phyloP scores from a whole-genome alignment of 2,113 vertebrate genomes.

The Fulica atra region DNA sequence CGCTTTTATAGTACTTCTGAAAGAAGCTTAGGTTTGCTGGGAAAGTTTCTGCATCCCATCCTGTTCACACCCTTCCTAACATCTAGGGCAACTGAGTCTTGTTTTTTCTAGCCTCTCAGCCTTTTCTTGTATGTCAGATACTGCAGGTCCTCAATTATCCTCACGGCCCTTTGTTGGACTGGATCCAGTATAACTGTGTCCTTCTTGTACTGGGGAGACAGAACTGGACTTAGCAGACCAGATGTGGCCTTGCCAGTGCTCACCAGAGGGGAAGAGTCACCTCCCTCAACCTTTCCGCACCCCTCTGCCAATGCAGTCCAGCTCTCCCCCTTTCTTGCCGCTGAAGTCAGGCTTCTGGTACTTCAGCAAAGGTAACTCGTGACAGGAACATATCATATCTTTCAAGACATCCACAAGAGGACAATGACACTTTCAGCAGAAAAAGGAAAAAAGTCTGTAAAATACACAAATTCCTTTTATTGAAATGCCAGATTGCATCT shows the following conservation, averaged over 20 bases:
- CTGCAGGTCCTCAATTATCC: neutral
- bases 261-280: neutral
- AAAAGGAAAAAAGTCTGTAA: neutral
- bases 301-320: neutral
- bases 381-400: neutral
- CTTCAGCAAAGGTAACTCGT: neutral
- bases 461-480: neutral
- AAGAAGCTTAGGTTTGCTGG: neutral
- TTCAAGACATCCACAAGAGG: neutral
- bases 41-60: neutral
- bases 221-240: neutral
- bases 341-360: neutral
- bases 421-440: neutral
- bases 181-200: rapidly evolving
- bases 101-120: neutral
- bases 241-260: neutral
- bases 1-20: neutral
- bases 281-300: neutral
- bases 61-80: neutral
- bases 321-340: neutral
- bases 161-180: neutral
- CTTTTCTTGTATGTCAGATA: neutral
- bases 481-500: neutral
- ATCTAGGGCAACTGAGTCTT: neutral
- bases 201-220: neutral